A percentile compares a stretch with the other conserved stretches of the same genome.
Conservation (phyloP, 2,888 invertebrate species). For the Tetanocera ferruginea region DNA sequence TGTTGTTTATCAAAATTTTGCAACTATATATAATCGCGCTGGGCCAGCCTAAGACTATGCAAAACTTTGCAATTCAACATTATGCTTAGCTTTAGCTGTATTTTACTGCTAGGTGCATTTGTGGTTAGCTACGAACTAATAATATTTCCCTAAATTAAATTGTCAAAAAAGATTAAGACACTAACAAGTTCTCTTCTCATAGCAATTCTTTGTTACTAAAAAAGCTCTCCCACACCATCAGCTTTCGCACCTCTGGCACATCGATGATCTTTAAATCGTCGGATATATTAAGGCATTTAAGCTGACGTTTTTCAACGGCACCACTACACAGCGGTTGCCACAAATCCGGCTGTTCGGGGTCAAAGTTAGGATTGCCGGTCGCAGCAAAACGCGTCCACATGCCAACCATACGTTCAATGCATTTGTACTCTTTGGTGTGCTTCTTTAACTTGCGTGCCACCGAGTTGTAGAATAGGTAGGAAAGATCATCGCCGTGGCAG, state of each 20-base stretch:
- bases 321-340: constrained; percentile 61
- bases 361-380: constrained; percentile 63
- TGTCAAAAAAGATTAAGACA: too few species aligned
- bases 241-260: constrained; percentile 64
- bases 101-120: too few species aligned
- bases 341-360: constrained; percentile 57
- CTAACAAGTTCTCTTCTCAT: constrained; percentile 32
- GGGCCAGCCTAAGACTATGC: too few species aligned
- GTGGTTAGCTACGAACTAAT: too few species aligned
- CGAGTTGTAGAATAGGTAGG: constrained; percentile 68
- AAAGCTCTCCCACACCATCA: constrained; percentile 67
- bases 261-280: constrained; percentile 65
- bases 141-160: too few species aligned
- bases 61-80: too few species aligned
- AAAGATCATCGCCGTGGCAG: constrained; percentile 68
- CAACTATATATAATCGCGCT: too few species aligned
- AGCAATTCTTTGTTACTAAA: constrained; percentile 61
- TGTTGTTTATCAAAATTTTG: too few species aligned
- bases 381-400: constrained; percentile 67
- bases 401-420: constrained; percentile 66
- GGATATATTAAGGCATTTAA: constrained; percentile 69
- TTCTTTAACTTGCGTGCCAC: constrained; percentile 62
- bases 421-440: constrained; percentile 65
- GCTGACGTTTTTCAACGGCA: constrained; percentile 56
- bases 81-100: too few species aligned